Percentiles rank a stretch among this genome's conserved stretches.
Evolutionary conservation across 2,797 vertebrate genomes (phyloP).

Genomic region (Hypotaenidia okinawae): DNA sequence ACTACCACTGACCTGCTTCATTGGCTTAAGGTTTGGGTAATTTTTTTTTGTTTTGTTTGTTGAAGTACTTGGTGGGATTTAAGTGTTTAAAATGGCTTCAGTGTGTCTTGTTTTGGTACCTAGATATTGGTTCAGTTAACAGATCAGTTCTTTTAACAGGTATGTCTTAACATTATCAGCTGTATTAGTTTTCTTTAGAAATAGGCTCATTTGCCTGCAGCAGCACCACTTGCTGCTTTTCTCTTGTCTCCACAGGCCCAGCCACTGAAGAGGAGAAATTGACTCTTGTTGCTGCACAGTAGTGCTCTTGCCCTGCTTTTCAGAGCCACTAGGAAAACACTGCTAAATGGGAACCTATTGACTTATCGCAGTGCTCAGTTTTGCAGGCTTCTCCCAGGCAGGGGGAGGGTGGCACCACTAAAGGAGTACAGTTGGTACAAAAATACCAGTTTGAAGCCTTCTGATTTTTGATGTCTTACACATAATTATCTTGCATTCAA

Average conservation of each 20-base stretch:
- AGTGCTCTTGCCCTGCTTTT: constrained; percentile 75
- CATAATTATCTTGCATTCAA: neutral
- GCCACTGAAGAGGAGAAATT: constrained; percentile 74
- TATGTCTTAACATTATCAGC: constrained; percentile 69
- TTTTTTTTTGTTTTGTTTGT: neutral
- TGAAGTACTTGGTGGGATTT: constrained; percentile 42
- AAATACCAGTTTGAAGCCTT: constrained; percentile 37
- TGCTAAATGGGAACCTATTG: constrained; percentile 65
- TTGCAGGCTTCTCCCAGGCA: constrained; percentile 49
- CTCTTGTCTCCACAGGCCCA: constrained; percentile 76
- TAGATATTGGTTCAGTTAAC: constrained; percentile 71
- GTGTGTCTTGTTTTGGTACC: constrained; percentile 64
- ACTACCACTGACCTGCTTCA: neutral
- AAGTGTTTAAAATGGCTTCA: constrained; percentile 63
- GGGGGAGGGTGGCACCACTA: constrained; percentile 51
- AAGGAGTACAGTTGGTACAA: constrained; percentile 38
- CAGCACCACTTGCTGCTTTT: constrained; percentile 77
- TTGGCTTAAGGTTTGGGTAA: constrained; percentile 9
- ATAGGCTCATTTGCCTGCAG: constrained; percentile 74
- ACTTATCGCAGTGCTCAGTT: constrained; percentile 57
- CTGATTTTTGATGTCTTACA: constrained; percentile 17
- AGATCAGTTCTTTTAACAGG: constrained; percentile 73
- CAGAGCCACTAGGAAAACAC: constrained; percentile 69
- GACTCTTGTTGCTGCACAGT: constrained; percentile 74
- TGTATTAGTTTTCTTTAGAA: constrained; percentile 71